phyloP scores from a whole-genome alignment of 1,140 invertebrate genomes.

The Diabrotica virgifera region DNA sequence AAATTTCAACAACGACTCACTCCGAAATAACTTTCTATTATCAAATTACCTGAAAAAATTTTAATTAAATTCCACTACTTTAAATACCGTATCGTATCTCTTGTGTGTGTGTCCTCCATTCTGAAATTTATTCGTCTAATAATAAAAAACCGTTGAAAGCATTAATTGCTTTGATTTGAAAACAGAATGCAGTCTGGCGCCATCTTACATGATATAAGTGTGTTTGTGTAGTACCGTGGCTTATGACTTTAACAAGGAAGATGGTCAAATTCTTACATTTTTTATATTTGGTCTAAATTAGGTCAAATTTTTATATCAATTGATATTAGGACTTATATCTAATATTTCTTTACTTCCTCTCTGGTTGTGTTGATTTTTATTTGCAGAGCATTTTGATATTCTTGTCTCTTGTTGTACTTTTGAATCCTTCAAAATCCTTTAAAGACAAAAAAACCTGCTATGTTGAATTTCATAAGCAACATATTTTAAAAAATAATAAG shows the following conservation, averaged over 20 bases:
- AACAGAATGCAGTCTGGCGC: slow-evolving; percentile 19
- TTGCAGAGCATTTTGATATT: too few species aligned
- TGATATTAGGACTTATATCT: too few species aligned
- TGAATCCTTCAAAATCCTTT: too few species aligned
- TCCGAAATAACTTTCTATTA: slow-evolving; percentile 17
- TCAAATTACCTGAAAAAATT: slow-evolving; percentile 20
- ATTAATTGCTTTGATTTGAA: slow-evolving; percentile 20
- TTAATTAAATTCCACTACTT: slow-evolving; percentile 17
- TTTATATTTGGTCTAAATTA: too few species aligned
- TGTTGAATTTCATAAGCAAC: too few species aligned
- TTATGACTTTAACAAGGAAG: neutral
- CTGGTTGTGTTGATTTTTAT: too few species aligned
- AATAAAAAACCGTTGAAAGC: slow-evolving; percentile 21
- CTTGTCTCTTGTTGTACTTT: too few species aligned
- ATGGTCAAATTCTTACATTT: too few species aligned
- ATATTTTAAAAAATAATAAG: too few species aligned
- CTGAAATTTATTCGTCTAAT: slow-evolving; percentile 21
- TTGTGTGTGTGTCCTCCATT: slow-evolving; percentile 9
- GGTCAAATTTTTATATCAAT: too few species aligned
- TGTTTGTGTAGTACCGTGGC: slow-evolving; percentile 1
- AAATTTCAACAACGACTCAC: neutral
- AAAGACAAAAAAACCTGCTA: too few species aligned
- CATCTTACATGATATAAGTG: slow-evolving; percentile 15
- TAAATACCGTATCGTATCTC: slow-evolving; percentile 8
- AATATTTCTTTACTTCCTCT: too few species aligned